Conservation (phyloP, 2,797 vertebrate species). For the Acanthurus leucopareius region DNA sequence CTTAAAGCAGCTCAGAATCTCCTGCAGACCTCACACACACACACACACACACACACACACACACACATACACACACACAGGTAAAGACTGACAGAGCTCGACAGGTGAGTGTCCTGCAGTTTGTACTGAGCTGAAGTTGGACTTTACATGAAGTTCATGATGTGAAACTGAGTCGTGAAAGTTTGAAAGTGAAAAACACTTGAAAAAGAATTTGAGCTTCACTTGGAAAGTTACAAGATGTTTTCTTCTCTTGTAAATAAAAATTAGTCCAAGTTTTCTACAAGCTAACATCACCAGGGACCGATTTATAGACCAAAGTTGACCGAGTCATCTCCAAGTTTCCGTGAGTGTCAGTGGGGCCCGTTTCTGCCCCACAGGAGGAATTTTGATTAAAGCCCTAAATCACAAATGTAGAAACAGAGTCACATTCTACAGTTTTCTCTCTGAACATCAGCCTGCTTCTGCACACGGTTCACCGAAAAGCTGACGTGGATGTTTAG, state of each 20-base stretch:
- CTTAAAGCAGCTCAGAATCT: conserved; percentile 10
- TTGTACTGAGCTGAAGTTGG: not conserved
- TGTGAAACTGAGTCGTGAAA: too few relatives aligned
- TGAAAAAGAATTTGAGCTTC: not conserved
- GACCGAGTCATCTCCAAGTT: not conserved
- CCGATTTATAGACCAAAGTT: not conserved
- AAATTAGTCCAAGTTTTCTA: not conserved
- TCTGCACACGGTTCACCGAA: not conserved
- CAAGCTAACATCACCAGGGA: not conserved
- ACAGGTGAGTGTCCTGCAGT: not conserved
- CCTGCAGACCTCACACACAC: not conserved
- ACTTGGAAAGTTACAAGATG: not conserved
- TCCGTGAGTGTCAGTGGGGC: not conserved
- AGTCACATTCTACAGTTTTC: not conserved
- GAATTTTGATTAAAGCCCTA: not conserved
- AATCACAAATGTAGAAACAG: not conserved
- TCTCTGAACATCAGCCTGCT: not conserved
- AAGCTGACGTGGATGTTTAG: not conserved
- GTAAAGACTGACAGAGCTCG: not conserved
- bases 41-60: conserved; percentile 1
- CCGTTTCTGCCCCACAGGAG: not conserved
- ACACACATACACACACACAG: not conserved
- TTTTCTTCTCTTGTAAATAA: not conserved
- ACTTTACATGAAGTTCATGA: not conserved
- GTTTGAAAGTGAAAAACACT: not conserved